Evolutionary conservation across 2,797 vertebrate genomes (phyloP).

Genomic region (Anas capensis): DNA sequence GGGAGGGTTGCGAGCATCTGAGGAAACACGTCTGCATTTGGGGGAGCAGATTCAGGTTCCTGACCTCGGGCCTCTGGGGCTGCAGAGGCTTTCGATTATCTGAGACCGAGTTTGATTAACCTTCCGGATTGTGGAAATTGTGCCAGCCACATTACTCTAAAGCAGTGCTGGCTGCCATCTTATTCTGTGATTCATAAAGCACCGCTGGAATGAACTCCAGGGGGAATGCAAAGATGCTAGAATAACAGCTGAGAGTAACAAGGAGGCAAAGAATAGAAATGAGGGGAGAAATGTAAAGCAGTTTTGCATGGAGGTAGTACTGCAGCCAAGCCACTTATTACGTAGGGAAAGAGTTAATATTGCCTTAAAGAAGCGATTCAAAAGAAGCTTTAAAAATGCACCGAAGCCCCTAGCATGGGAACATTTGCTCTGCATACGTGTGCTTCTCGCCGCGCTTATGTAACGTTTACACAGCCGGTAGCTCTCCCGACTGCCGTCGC

Average conservation of each 20-base stretch:
- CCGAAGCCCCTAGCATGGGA: neutral
- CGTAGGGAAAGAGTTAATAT: neutral
- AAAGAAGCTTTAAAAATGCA: neutral
- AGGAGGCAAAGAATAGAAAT: conserved; percentile 48
- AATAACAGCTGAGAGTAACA: conserved; percentile 61
- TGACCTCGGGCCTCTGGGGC: conserved; percentile 41
- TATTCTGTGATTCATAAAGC: conserved; percentile 58
- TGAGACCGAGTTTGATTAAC: conserved; percentile 29
- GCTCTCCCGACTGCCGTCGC: neutral
- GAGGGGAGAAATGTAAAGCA: conserved; percentile 19
- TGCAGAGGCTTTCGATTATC: conserved; percentile 34
- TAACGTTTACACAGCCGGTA: neutral
- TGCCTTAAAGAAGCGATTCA: neutral
- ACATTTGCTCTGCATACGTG: neutral
- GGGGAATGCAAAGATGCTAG: conserved; percentile 65
- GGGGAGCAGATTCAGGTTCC: conserved; percentile 29
- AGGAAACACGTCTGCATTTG: conserved; percentile 7
- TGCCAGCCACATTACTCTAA: conserved; percentile 28
- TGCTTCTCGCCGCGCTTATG: neutral
- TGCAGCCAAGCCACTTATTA: neutral
- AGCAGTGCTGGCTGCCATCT: conserved; percentile 56
- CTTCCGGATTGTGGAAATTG: neutral
- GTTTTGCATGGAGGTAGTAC: neutral
- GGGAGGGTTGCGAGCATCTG: neutral
- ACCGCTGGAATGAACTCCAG: conserved; percentile 60